A percentile compares a stretch with the other conserved stretches of the same genome.
Evolutionary conservation across 1,140 invertebrate genomes (phyloP).

Genomic region (Diplogasteroides magnus): DNA sequence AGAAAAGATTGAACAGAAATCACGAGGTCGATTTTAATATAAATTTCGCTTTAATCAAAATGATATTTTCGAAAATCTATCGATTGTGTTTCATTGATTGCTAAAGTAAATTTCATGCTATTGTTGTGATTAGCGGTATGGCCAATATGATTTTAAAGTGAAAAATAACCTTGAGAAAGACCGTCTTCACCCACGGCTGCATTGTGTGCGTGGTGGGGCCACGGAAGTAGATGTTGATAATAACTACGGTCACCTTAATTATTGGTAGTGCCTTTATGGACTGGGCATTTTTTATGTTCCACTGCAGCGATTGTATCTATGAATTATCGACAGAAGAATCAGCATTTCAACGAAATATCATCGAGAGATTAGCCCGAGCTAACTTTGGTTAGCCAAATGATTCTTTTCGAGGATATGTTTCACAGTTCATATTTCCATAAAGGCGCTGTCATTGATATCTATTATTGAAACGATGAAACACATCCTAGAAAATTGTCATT

Average conservation of each 20-base stretch:
- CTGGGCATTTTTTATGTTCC: too few relatives aligned
- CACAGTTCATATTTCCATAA: background rate
- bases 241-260: slow-evolving; percentile 56
- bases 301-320: too few relatives aligned
- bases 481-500: too few relatives aligned
- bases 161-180: slow-evolving; percentile 71
- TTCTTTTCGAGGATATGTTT: background rate
- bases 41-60: background rate
- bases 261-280: too few relatives aligned
- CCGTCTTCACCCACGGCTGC: slow-evolving; percentile 83
- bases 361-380: background rate
- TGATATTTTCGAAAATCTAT: background rate
- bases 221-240: slow-evolving; percentile 97
- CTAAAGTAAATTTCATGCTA: too few relatives aligned
- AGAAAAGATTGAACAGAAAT: too few relatives aligned
- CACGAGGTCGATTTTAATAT: background rate
- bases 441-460: too few relatives aligned
- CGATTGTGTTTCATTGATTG: too few relatives aligned
- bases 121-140: too few relatives aligned
- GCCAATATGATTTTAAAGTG: too few relatives aligned
- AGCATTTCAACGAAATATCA: background rate
- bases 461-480: too few relatives aligned
- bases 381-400: background rate
- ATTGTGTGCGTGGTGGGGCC: slow-evolving; percentile 79
- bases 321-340: too few relatives aligned